Evolutionary conservation across 2,888 invertebrate species (phyloP), one percentile per base, ranked within the genome.

Genomic region (Pammene fasciana): DNA sequence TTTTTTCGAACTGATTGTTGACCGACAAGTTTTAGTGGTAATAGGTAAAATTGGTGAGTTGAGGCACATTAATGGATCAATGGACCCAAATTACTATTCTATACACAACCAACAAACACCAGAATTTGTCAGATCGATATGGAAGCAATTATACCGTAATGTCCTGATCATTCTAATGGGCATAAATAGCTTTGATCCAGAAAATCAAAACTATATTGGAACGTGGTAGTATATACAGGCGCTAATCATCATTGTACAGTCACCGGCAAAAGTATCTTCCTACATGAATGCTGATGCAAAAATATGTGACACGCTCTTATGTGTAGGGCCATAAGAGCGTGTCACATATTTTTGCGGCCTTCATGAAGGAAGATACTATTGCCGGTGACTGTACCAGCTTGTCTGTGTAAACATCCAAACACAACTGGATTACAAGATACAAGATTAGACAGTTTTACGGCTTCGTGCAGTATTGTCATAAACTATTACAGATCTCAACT

Each of bases 391-490:
- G 18, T 5, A 45, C 16, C 36, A 56, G 55, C 18, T 36, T 38
- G n/a, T 41, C 34, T 13, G 14, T 55, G 26, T 50, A 43, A 67
- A 56, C 18, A 56, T 34, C 48, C 50, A 18, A 64, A 45, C 34
- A 45, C 16, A 59, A 65, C 57, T 38, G 57, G 64, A 64, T 64
- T 41, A 64, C 57, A 68, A 60, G 18, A 64, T 68, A 68, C 62
- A 68, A 65, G 70, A 70, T 70, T 54, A 70, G 59, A 60, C 46
- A 65, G 34, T 70, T 65, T 65, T 65, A 70, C 46, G 70, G 70
- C 65, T 65, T 70, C 68, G 16, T 36, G 18, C 46, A 13, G 36
- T 59, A 46, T 70, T 60, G 70, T 70, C 65, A 60, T 70, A 54
- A 68, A 59, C 45, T 36, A n/a, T n/a, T n/a, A n/a, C n/a, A 34